Percentiles rank a stretch among this genome's conserved stretches.
phyloP scores from a whole-genome alignment of 2,888 invertebrate species.

The Sinodicranocentrus sp. region DNA sequence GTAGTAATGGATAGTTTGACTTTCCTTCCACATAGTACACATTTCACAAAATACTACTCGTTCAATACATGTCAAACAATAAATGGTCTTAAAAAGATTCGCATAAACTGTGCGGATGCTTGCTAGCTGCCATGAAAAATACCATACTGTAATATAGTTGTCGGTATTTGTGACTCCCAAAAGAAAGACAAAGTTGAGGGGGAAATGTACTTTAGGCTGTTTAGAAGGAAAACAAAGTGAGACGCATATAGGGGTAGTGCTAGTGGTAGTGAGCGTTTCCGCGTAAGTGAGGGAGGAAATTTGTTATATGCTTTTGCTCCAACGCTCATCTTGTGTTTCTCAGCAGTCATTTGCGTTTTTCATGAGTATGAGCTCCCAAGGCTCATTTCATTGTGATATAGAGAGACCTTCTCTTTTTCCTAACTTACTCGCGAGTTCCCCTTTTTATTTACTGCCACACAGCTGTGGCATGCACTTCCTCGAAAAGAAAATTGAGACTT shows the following conservation, averaged over 20 bases:
- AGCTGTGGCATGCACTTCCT: conserved; percentile 35
- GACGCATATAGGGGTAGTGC: no score
- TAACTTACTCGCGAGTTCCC: conserved; percentile 37
- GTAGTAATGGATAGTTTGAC: conserved; percentile 37
- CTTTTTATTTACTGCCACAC: conserved; percentile 39
- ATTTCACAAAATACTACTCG: conserved; percentile 23
- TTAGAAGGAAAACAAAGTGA: no score
- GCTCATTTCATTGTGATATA: conserved; percentile 63
- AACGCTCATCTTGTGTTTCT: conserved; percentile 48
- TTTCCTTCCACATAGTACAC: conserved; percentile 37
- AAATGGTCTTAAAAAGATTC: conserved; percentile 41
- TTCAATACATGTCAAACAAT: conserved; percentile 54
- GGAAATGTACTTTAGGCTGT: not conserved
- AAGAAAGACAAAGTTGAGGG: conserved; percentile 9
- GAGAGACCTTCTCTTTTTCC: conserved; percentile 42
- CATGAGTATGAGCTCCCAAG: conserved; percentile 62
- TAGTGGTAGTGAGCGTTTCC: no score
- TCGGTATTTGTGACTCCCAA: conserved; percentile 29
- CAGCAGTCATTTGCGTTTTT: conserved; percentile 52
- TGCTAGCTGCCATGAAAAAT: not conserved
- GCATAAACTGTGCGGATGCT: not conserved
- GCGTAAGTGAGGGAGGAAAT: conserved; percentile 25
- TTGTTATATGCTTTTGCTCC: conserved; percentile 52
- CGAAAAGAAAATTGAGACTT: conserved; percentile 19
- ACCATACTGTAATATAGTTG: not conserved